Base-by-base conservation (phyloP, 1,140 invertebrate genomes). In the Hyles vespertilio region DNA sequence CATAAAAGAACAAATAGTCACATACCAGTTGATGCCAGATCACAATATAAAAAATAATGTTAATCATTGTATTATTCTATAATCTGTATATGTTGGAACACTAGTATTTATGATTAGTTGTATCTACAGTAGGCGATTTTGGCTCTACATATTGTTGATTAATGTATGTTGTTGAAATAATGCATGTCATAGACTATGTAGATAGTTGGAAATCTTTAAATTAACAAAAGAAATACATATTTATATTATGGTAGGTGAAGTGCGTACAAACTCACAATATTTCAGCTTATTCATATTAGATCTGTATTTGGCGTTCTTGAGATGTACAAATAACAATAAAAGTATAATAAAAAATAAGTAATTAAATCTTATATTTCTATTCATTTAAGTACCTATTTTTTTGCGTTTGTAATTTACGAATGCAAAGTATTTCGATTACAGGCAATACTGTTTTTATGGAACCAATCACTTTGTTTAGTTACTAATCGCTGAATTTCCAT, bases 161-260 rank as follows among this genome's bases (percentile, higher is more conserved):
- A 76, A 59, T 68, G 64, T 77, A 79, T 67, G 65, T 72, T 77
- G 74, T 77, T 78, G 51, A 73, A 65, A 76, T 61, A 72, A 48
- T 48, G 72, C 76, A 81, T 81, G 74, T 78, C 68, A 69, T 82
- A 84, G 76, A 77, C 61, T 78, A 69, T 81, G 79, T 85, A 77
- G 76, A 84, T 84, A 82, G 77, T 64, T 73, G 69, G 34, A 33
- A 49, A 57, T 50, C 34, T 59, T 66, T 33, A 47, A 54, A 58
- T 44, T 48, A 12, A 22, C 8, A 11, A 48, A n/a, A 11, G n/a
- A 48, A 48, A 48, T 8, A 5, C 4, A 40, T 40, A 40, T 40
- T 40, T 22, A 22, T 22, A 22, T 5, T 40, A 40, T 40, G 4
- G 32, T 51, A 51, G 10, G 10, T 47, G 12, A 47, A 12, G 22